phyloP scores from a whole-genome alignment of 2,888 invertebrate genomes.

The Cremastobaeus sp. region DNA sequence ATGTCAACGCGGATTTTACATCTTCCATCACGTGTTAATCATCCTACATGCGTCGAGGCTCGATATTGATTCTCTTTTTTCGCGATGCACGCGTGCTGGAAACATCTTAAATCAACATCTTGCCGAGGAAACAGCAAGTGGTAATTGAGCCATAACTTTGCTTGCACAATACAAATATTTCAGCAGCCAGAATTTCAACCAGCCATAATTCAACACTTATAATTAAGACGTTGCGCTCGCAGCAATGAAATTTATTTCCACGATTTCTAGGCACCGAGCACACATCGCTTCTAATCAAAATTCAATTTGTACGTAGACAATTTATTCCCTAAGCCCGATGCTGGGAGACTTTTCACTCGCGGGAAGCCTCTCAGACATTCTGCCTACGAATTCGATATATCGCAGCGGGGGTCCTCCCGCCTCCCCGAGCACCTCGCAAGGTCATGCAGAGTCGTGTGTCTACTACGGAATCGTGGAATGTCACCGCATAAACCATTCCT shows the following conservation, averaged over 20 bases:
- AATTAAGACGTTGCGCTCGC: slow-evolving; percentile 70
- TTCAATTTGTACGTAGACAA: too few species aligned
- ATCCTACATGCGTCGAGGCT: slow-evolving; percentile 18
- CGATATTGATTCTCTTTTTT: slow-evolving; percentile 30
- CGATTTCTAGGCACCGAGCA: too few species aligned
- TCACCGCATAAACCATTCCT: slow-evolving; percentile 77
- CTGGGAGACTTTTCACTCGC: slow-evolving; percentile 50
- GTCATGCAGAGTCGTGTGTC: slow-evolving; percentile 69
- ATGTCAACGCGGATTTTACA: slow-evolving; percentile 18
- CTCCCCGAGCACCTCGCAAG: slow-evolving; percentile 61
- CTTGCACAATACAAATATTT: slow-evolving; percentile 74
- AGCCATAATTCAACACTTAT: slow-evolving; percentile 74
- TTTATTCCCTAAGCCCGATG: too few species aligned
- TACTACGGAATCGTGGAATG: slow-evolving; percentile 70
- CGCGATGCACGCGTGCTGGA: slow-evolving; percentile 60
- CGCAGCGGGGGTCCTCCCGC: slow-evolving; percentile 69
- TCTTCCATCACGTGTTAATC: slow-evolving; percentile 43
- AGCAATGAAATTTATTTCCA: slow-evolving; percentile 24
- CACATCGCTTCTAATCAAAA: too few species aligned
- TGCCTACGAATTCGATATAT: slow-evolving; percentile 66
- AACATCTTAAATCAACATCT: slow-evolving; percentile 73
- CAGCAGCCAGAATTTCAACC: slow-evolving; percentile 70
- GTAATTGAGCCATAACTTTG: slow-evolving; percentile 77
- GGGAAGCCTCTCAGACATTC: slow-evolving; percentile 43
- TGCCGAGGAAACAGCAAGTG: slow-evolving; percentile 73